Evolutionary conservation across 2,797 vertebrate genomes (phyloP).

Genomic region (Bufotes viridis): DNA sequence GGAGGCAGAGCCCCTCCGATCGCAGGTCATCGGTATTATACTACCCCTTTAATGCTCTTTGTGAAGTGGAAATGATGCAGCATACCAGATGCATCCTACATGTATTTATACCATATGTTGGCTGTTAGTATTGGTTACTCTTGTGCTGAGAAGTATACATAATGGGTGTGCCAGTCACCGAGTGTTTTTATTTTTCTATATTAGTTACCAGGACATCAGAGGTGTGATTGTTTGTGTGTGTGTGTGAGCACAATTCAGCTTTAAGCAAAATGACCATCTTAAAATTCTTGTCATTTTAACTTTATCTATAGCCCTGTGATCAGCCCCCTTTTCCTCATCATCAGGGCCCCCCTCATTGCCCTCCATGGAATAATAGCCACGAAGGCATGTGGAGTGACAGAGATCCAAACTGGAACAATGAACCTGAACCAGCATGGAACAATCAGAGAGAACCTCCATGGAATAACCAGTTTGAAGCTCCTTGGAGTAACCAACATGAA

Average conservation of each 20-base stretch:
- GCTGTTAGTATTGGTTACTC: background rate
- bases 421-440: conserved; percentile 88
- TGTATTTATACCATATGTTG: background rate
- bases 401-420: conserved; percentile 89
- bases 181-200: background rate
- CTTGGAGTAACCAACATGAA: conserved; percentile 92
- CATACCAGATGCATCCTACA: background rate
- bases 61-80: no score
- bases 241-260: background rate
- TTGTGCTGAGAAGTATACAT: background rate
- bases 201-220: background rate
- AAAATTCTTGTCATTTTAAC: background rate
- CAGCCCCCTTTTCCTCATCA: conserved; percentile 81
- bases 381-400: conserved; percentile 96
- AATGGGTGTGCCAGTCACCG: background rate
- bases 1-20: no score
- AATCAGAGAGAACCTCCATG: conserved; percentile 88
- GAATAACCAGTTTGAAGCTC: conserved; percentile 92
- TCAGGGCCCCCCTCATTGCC: conserved; percentile 92
- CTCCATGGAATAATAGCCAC: conserved; percentile 93
- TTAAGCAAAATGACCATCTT: background rate
- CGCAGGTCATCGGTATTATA: no score
- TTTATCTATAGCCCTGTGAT: conserved; percentile 65
- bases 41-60: no score
- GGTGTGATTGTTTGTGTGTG: background rate